Percentiles rank a stretch among this genome's conserved stretches.
Conservation (phyloP, 2,113 vertebrate species). For the Dendrocopos noguchii region DNA sequence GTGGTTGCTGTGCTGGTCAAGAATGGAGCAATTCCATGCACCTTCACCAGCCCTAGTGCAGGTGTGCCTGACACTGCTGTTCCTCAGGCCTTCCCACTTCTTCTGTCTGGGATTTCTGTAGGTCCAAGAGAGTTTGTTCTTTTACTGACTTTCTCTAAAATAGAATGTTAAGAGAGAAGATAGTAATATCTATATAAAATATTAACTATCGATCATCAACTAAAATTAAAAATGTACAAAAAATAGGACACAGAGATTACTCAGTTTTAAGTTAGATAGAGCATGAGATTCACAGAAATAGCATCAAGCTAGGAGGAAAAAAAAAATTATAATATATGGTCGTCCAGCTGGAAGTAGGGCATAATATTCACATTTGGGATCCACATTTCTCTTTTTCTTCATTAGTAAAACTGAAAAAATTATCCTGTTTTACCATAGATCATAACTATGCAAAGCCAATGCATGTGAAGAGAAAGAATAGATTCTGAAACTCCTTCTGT, state of each 20-base stretch:
- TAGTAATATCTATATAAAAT: not conserved
- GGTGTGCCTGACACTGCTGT: fast-evolving
- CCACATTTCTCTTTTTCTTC: not conserved
- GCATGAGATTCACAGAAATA: not conserved
- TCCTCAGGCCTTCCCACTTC: not conserved
- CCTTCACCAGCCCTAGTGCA: not conserved
- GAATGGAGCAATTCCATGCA: not conserved
- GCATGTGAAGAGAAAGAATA: not conserved
- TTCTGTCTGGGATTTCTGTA: not conserved
- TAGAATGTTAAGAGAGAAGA: not conserved
- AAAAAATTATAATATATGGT: not conserved
- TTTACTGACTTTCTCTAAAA: not conserved
- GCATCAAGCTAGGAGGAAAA: not conserved
- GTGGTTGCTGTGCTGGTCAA: fast-evolving
- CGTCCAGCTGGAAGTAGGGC: not conserved
- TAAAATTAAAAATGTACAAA: not conserved
- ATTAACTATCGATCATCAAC: not conserved
- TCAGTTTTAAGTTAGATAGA: not conserved
- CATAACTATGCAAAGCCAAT: not conserved
- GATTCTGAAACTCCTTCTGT: not conserved
- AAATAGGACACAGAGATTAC: not conserved
- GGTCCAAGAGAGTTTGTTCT: not conserved
- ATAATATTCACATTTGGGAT: not conserved
- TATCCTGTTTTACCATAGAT: not conserved
- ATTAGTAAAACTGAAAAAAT: not conserved